phyloP scores from a whole-genome alignment of 2,113 vertebrate species.

The Eupsittula cactorum region DNA sequence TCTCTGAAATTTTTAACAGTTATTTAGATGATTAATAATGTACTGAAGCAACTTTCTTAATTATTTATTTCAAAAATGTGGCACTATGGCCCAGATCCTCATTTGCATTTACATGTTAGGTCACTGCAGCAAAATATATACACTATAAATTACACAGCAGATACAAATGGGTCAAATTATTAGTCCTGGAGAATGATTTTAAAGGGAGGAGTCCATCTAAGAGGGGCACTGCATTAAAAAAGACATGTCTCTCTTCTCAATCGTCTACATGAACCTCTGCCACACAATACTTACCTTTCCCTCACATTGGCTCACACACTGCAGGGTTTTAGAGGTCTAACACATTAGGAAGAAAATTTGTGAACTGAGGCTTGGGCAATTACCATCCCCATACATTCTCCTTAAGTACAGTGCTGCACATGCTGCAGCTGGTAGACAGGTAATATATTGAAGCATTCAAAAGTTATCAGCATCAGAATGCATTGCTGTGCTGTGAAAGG shows the following conservation, averaged over 20 bases:
- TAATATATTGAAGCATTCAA: neutral
- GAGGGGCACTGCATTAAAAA: neutral
- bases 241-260: neutral
- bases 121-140: neutral
- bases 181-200: neutral
- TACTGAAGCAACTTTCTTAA: neutral
- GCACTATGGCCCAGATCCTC: neutral
- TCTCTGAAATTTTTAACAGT: neutral
- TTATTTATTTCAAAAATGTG: neutral
- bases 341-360: neutral
- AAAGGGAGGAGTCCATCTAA: neutral
- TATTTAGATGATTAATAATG: neutral
- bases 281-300: neutral
- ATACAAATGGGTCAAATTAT: neutral
- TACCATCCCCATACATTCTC: neutral
- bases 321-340: neutral
- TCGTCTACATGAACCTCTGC: fast-evolving
- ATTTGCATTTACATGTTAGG: neutral
- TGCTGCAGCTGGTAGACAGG: neutral
- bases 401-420: neutral
- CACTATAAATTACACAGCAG: neutral
- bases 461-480: neutral
- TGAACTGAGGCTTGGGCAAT: neutral
- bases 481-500: neutral
- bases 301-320: fast-evolving